Evolutionary conservation across 2,888 invertebrate genomes (phyloP), one percentile per base, ranked within the genome.

Genomic region (Xylocampa areola): DNA sequence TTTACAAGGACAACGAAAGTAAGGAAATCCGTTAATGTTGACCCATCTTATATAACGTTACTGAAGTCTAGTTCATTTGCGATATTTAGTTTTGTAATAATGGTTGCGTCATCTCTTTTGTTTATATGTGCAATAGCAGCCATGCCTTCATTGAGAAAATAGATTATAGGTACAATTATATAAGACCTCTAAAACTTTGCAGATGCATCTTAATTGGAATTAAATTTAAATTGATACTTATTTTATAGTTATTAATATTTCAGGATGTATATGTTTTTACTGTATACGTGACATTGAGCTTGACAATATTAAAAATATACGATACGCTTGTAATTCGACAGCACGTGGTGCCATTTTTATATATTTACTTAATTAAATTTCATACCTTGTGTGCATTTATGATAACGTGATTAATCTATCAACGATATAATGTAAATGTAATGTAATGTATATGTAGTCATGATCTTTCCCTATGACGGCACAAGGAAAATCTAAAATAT

Each of bases 21-120:
- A 73, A 87, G 90, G 88, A 90, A 90, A 88, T 90, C 88, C 88
- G 89, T 83, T 76, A 78, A 58, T 67, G 73, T 60, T 73, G 80
- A 76, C 73, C 73, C 63, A 66, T 70, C 76, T 86, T 86, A 86
- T 79, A 80, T 81, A 86, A 65, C 58, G 48, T 54, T 44, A 37
- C 33, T 54, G 54, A 58, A 60, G 39, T 52, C 68, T 64, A 73
- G 63, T 78, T 77, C 68, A 73, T 63, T 55, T 73, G 66, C 66
- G 57, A 45, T 40, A 29, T 54, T 65, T 67, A 60, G 62, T 78
- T 79, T 72, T 70, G 73, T 61, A 80, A 81, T 62, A 44, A 69
- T 69, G 69, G 71, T 77, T 74, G 70, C 77, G 65, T 77, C 68
- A 70, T 66, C 29, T 29, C 13, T 33, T 58, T 50, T 61, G 52